phyloP scores from a whole-genome alignment of 1,140 invertebrate genomes.

The Druon quercuslanigerum region DNA sequence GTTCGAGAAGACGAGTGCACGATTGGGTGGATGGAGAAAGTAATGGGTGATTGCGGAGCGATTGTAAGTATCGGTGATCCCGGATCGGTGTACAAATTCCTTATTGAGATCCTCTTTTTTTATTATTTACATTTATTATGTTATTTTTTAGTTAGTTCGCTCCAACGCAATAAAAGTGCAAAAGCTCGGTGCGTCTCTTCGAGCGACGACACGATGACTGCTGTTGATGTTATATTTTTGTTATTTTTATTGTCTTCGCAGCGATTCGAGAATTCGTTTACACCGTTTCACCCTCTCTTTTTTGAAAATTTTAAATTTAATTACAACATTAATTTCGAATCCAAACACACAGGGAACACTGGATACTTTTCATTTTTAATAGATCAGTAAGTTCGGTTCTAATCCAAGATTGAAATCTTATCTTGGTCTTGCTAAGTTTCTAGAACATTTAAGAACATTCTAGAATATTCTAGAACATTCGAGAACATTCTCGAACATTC shows the following conservation, averaged over 20 bases:
- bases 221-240: conserved; percentile 75
- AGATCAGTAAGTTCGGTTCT: no score
- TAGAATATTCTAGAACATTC: no score
- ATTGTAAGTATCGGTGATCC: conserved; percentile 10
- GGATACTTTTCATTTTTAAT: no score
- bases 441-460: no score
- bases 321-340: no score
- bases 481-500: no score
- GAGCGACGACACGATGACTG: conserved; percentile 64
- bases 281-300: conserved; percentile 22
- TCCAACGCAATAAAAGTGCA: conserved; percentile 57
- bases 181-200: conserved; percentile 57
- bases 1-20: conserved; percentile 48
- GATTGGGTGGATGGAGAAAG: conserved; percentile 34
- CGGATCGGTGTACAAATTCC: conserved; percentile 56
- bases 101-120: conserved; percentile 51
- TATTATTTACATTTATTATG: conserved; percentile 48
- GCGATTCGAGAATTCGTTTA: conserved; percentile 29
- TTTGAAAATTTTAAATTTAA: background rate
- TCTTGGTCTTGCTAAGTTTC: no score
- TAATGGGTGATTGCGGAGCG: conserved; percentile 6
- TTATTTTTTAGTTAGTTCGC: conserved; percentile 51
- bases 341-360: no score
- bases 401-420: no score
- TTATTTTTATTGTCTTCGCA: conserved; percentile 69